Evolutionary conservation across 2,113 vertebrate species (phyloP).

Genomic region (Xyliphius kryptos): DNA sequence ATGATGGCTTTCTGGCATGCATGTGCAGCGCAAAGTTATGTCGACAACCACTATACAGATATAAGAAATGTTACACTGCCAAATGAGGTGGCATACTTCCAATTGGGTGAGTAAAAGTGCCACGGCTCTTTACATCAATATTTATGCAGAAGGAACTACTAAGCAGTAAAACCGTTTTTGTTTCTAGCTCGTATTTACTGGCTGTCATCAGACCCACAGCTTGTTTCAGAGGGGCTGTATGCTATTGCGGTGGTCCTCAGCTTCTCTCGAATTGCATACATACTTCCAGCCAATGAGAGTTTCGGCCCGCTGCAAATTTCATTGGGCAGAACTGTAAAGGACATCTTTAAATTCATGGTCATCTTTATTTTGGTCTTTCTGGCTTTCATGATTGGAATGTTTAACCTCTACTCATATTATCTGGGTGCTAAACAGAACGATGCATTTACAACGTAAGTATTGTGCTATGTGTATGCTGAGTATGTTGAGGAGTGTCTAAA

Average conservation of each 20-base stretch:
- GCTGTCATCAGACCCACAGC: slow-evolving; percentile 90
- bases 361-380: slow-evolving; percentile 98
- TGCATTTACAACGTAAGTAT: slow-evolving; percentile 94
- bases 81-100: slow-evolving; percentile 85
- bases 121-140: background rate
- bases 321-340: slow-evolving; percentile 91
- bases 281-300: slow-evolving; percentile 94
- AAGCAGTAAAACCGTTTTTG: background rate
- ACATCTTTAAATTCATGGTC: slow-evolving; percentile 99
- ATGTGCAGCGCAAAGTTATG: slow-evolving; percentile 76
- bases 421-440: slow-evolving; percentile 92
- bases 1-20: slow-evolving; percentile 90
- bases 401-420: slow-evolving; percentile 96
- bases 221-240: slow-evolving; percentile 93
- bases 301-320: slow-evolving; percentile 97
- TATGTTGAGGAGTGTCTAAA: too few relatives aligned
- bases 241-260: slow-evolving; percentile 93
- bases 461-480: background rate
- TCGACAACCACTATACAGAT: slow-evolving; percentile 74
- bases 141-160: slow-evolving; percentile 2
- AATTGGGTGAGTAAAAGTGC: slow-evolving; percentile 73
- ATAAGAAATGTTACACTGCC: slow-evolving; percentile 79
- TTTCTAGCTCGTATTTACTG: slow-evolving; percentile 83
- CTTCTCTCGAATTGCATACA: slow-evolving; percentile 96
- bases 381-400: slow-evolving; percentile 99